Evolutionary conservation across 2,888 invertebrate species (phyloP), one percentile per base, ranked within the genome.

Genomic region (Acrobasis suavella): DNA sequence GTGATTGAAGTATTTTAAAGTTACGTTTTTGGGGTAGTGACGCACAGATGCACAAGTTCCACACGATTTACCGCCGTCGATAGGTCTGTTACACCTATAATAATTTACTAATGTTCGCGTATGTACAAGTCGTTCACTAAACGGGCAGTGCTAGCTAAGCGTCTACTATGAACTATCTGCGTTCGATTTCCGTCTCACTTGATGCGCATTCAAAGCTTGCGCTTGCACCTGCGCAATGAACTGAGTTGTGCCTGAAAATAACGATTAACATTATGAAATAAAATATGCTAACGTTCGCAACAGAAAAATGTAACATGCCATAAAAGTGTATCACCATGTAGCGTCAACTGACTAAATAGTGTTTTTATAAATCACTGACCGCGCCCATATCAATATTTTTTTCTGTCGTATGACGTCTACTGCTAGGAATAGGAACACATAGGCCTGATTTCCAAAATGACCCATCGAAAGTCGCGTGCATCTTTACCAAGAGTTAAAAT

Each of bases 141-240:
- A 67, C 67, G 72, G 82, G 81, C 79, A 82, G 78, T 80, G 76
- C 67, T 74, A 68, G 50, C 67, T 72, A 62, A 69, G 68, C 69
- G 62, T 73, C 79, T 78, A 88, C 90, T 91, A 91, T 81, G 91
- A 91, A 79, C 91, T 91, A 78, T 92, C 92, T 49, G 91, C 84
- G 72, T 91, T 91, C n/a, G 92, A 92, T 88, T 92, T 91, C 77
- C 92, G 84, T 65, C 92, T 77, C 71, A 90, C 90, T 73, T 91
- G 91, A 49, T 91, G 91, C 50, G 89, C 81, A 62, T 83, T 89
- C 64, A 91, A 68, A 54, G 86, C 84, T 69, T 89, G 89, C 64
- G 87, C 84, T 69, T 88, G 89, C 62, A 88, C 85, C 71, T 91
- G 91, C 16, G 85, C 85, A 73, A 91, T 89, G 75, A 87, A 92